These are phyloP conservation scores for Zaprionus davidi DNA, from an alignment of 1,140 invertebrate species.

Conservation along the genomic window DNA sequence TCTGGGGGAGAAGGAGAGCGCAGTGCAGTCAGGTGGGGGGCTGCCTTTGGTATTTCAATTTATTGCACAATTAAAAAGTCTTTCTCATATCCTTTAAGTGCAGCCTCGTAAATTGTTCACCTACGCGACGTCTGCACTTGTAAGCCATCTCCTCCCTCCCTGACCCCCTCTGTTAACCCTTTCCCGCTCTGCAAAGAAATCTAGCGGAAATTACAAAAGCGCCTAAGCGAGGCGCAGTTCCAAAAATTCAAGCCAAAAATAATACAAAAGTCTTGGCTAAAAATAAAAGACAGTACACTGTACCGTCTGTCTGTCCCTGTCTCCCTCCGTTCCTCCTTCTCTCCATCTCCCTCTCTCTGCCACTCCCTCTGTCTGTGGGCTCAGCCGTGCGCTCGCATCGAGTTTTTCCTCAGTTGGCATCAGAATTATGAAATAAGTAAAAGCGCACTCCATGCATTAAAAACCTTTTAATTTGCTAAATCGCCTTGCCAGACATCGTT, in stretches of 20 bases:
- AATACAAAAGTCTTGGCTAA: slow-evolving; percentile 41
- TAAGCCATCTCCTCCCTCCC: too few relatives aligned
- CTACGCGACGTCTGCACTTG: slow-evolving; percentile 17
- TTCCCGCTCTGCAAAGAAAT: background rate
- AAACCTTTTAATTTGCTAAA: slow-evolving; percentile 84
- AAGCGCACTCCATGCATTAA: slow-evolving; percentile 83
- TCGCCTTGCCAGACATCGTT: slow-evolving; percentile 82
- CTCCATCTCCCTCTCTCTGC: background rate
- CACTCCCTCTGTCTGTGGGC: slow-evolving; percentile 28
- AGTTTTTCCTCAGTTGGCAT: slow-evolving; percentile 45
- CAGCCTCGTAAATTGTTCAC: slow-evolving; percentile 44
- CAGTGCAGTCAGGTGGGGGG: background rate
- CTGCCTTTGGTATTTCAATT: slow-evolving; percentile 49
- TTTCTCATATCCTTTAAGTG: slow-evolving; percentile 64
- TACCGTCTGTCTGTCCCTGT: background rate
- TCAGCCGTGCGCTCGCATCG: slow-evolving; percentile 12
- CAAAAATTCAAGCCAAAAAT: slow-evolving; percentile 31
- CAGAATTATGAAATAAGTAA: slow-evolving; percentile 82
- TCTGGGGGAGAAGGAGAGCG: background rate
- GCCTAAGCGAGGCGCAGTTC: slow-evolving; percentile 42
- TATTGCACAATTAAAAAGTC: slow-evolving; percentile 66
- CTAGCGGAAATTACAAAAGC: slow-evolving; percentile 46
- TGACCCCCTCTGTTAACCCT: background rate
- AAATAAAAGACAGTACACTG: slow-evolving; percentile 43
- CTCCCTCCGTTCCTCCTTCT: too few relatives aligned